phyloP scores from a whole-genome alignment of 2,797 vertebrate species.

The Carapus acus region DNA sequence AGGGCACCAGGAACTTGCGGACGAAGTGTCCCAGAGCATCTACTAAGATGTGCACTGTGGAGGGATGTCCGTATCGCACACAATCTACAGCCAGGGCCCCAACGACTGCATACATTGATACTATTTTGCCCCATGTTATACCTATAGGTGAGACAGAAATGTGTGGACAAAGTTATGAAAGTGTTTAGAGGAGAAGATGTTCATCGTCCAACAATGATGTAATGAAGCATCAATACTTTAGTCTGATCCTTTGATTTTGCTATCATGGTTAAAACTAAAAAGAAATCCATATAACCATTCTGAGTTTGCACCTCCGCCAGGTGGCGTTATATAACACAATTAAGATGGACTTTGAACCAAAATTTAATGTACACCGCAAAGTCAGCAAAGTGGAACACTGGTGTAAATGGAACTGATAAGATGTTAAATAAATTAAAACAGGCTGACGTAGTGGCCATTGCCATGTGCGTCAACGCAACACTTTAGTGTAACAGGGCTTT shows the following conservation, averaged over 20 bases:
- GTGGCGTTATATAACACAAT: too few relatives aligned
- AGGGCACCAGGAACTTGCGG: slow-evolving; percentile 83
- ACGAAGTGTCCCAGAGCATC: slow-evolving; percentile 94
- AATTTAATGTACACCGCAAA: slow-evolving; percentile 38
- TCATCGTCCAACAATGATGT: too few relatives aligned
- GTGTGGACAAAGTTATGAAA: neutral
- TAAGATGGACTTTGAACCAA: slow-evolving; percentile 43
- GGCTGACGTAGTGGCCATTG: neutral
- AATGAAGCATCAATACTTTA: too few relatives aligned
- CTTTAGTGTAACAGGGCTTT: slow-evolving; percentile 4
- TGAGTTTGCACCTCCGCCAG: neutral
- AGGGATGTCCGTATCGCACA: slow-evolving; percentile 81
- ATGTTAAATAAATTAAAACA: slow-evolving; percentile 23
- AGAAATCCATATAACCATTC: too few relatives aligned
- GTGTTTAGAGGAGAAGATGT: too few relatives aligned
- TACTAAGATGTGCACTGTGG: slow-evolving; percentile 83
- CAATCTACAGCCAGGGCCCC: slow-evolving; percentile 93
- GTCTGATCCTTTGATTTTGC: too few relatives aligned
- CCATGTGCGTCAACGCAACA: neutral
- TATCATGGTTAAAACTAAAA: too few relatives aligned
- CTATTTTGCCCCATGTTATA: slow-evolving; percentile 97
- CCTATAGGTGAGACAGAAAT: slow-evolving; percentile 64
- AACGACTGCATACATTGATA: slow-evolving; percentile 87
- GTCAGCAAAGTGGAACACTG: slow-evolving; percentile 38
- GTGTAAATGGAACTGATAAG: slow-evolving; percentile 41